Evolutionary conservation across 2,113 vertebrate species (phyloP).

Genomic region (Addax nasomaculatus): DNA sequence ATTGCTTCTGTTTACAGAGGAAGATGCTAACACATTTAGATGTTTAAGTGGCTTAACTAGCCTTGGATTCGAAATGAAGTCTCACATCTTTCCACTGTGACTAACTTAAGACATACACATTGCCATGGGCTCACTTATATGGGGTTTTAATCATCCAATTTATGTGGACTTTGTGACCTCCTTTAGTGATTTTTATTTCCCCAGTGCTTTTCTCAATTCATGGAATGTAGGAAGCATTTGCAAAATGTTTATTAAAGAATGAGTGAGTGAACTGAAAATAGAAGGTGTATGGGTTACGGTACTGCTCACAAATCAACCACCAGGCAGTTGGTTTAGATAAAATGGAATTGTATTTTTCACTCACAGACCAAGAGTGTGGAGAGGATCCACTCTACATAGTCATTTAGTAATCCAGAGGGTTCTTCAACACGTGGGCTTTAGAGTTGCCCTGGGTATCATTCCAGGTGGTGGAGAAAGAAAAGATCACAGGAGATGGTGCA

Average conservation of each 20-base stretch:
- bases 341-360: not conserved
- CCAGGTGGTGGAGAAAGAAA: not conserved
- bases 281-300: not conserved
- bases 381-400: not conserved
- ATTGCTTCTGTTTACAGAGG: not conserved
- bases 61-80: not conserved
- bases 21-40: not conserved
- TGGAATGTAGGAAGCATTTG: not conserved
- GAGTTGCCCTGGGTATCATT: not conserved
- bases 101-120: not conserved
- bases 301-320: not conserved
- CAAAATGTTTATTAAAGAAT: slow-evolving; percentile 32
- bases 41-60: not conserved
- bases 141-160: slow-evolving; percentile 37
- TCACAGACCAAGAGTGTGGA: not conserved
- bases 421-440: not conserved
- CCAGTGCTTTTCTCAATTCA: not conserved
- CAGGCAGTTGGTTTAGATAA: not conserved
- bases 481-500: too few relatives aligned
- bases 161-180: slow-evolving; percentile 22
- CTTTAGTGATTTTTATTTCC: slow-evolving; percentile 24
- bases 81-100: not conserved
- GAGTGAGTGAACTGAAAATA: not conserved
- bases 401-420: not conserved
- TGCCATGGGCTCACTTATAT: not conserved